phyloP scores from a whole-genome alignment of 2,888 invertebrate genomes.

The Nephrotoma flavescens region DNA sequence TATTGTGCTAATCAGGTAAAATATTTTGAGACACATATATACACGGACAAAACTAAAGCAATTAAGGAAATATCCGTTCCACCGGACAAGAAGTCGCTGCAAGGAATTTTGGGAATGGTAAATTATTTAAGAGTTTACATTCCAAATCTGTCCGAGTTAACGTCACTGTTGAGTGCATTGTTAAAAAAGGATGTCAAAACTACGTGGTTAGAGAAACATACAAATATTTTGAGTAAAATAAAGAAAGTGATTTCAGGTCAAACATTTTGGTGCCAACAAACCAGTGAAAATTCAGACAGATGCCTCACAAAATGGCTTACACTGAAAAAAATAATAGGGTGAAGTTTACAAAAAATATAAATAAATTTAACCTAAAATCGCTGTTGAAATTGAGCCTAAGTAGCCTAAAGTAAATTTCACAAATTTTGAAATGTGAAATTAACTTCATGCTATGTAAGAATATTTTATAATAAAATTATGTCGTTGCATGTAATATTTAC shows the following conservation, averaged over 20 bases:
- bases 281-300: neutral
- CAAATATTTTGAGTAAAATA: neutral
- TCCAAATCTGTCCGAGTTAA: conserved; percentile 13
- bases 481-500: too few species aligned
- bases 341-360: too few species aligned
- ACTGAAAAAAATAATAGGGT: too few species aligned
- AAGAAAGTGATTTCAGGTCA: neutral
- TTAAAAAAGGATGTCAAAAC: neutral
- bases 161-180: neutral
- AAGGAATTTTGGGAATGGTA: conserved; percentile 9
- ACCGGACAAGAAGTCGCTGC: neutral
- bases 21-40: too few species aligned
- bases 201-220: neutral
- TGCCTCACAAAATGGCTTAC: neutral
- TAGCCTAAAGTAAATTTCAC: too few species aligned
- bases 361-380: too few species aligned
- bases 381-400: too few species aligned
- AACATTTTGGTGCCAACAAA: neutral
- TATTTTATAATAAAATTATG: too few species aligned
- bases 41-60: conserved; percentile 5
- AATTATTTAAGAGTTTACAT: too few species aligned
- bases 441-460: too few species aligned
- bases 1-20: too few species aligned
- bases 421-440: too few species aligned
- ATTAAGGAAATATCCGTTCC: conserved; percentile 8